These are phyloP conservation scores for Belgica antarctica DNA, from an alignment of 2,888 invertebrate genomes.

Conservation along the genomic window DNA sequence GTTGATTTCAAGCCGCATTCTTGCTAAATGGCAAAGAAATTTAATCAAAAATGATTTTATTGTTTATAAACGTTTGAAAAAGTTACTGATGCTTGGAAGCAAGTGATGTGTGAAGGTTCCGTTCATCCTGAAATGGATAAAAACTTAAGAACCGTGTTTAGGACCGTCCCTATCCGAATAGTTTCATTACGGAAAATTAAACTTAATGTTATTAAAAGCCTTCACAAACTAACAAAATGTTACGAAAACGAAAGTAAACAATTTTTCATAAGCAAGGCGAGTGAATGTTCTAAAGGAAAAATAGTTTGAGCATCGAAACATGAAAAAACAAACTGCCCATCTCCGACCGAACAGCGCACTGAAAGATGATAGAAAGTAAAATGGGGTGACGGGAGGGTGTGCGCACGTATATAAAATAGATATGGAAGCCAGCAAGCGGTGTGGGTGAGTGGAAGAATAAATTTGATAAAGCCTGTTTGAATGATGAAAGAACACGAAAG, in stretches of 20 bases:
- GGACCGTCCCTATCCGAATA: too few species aligned
- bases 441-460: constrained; percentile 16
- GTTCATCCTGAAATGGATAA: neutral
- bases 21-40: constrained; percentile 32
- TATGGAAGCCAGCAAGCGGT: too few species aligned
- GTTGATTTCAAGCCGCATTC: neutral
- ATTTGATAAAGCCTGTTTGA: constrained; percentile 10
- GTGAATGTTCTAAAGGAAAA: neutral
- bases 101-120: constrained; percentile 18
- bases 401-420: constrained; percentile 35
- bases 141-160: neutral
- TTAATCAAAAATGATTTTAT: constrained; percentile 21
- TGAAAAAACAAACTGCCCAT: neutral
- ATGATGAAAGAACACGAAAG: constrained; percentile 31
- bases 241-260: too few species aligned
- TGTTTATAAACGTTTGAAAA: too few species aligned
- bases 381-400: constrained; percentile 37
- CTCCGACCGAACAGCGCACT: neutral
- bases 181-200: too few species aligned
- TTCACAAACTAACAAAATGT: too few species aligned
- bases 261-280: neutral
- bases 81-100: neutral
- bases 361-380: constrained; percentile 22
- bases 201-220: too few species aligned
- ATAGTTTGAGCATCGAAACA: too few species aligned